Evolutionary conservation across 2,113 vertebrate genomes (phyloP).

Genomic region (Malurus cyaneus): DNA sequence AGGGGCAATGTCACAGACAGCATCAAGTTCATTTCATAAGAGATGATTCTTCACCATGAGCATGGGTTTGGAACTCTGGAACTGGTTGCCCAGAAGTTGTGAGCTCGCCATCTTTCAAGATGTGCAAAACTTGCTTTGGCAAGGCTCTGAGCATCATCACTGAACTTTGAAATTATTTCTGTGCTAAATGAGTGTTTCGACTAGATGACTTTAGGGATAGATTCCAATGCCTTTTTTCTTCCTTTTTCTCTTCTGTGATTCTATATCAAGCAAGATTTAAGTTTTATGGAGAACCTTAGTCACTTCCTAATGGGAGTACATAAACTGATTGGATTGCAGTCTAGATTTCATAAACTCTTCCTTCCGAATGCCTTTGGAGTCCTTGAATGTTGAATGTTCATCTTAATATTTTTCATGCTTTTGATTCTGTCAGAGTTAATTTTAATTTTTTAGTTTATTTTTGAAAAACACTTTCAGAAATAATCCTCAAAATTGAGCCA

Average conservation of each 20-base stretch:
- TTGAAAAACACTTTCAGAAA: neutral
- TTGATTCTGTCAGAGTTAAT: neutral
- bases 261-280: neutral
- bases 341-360: neutral
- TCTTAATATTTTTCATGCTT: neutral
- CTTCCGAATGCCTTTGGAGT: neutral
- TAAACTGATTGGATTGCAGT: neutral
- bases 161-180: neutral
- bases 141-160: neutral
- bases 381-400: neutral
- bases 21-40: neutral
- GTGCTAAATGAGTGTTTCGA: neutral
- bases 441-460: neutral
- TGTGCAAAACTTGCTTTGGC: neutral
- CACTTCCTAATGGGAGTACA: neutral
- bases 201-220: neutral
- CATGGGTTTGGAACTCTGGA: neutral
- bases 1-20: rapidly evolving
- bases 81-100: neutral
- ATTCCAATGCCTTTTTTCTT: neutral
- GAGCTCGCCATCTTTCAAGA: neutral
- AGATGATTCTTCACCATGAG: neutral
- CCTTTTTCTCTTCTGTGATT: neutral
- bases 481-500: neutral
- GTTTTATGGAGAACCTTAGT: neutral